Base-by-base conservation (phyloP, 2,113 vertebrate genomes). In the Patagioenas fasciata region DNA sequence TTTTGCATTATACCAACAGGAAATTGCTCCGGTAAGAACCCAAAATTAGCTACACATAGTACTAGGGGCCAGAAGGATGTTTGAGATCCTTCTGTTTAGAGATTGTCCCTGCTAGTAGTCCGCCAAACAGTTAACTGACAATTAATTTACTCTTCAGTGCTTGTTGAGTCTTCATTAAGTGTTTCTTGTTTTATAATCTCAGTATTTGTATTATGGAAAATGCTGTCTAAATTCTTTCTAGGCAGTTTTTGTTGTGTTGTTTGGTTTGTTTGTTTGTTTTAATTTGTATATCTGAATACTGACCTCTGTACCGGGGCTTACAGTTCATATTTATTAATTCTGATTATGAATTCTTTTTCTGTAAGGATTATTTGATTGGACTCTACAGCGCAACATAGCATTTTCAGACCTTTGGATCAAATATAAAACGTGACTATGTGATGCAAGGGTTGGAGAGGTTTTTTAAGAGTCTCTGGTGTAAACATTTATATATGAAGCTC, bases 1-100 rank as follows among this genome's bases (percentile, higher is more conserved):
- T 98, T 99, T 99, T 97, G 96, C 90, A 75, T 94, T 96, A 24
- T 99, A 99, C 98, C 98, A 98, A 94, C 98, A 99, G 97, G 99
- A 99, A 94, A 99, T 97, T 50, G 91, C 98, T 93, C 99, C 98
- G 99, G 99, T 99, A 98, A 98, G 94, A 75, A 21, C 36, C 21
- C 31, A 7, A 11, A 17, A 0, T 47, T 15, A 83, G 72, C n/a
- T 78, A 18, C n/a, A 24, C 0, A 0, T 42, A 24, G 86, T 78
- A 15, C 64, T 38, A 67, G 32, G 31, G 21, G 19, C 13, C 69
- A 80, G 66, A 80, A 80, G 14, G 40, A 71, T 50, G 11, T 50
- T 32, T 25, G 24, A 65, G 12, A 44, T 50, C 13, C 40, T 65
- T 38, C 73, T 87, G 47, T 54, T 73, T 65, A 57, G 34, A 64